These are phyloP conservation scores for Diplodus sargus DNA, from an alignment of 2,797 vertebrate species.

Conservation along the genomic window DNA sequence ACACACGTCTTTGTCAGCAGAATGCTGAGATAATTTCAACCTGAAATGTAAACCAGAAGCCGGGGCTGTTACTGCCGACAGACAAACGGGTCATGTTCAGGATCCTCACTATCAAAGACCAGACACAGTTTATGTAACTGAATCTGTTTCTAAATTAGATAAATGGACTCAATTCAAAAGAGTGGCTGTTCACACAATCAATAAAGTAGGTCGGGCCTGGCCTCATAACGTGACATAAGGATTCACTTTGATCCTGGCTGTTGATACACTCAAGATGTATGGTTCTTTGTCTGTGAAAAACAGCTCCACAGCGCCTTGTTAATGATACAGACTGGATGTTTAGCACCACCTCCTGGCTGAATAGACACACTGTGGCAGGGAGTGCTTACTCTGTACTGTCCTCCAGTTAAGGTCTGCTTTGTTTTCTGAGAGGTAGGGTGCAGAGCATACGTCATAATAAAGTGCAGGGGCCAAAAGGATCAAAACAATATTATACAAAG, in stretches of 20 bases:
- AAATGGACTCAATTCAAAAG: slow-evolving; percentile 24
- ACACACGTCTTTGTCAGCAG: slow-evolving; percentile 60
- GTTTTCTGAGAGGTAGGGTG: neutral
- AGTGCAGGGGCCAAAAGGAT: neutral
- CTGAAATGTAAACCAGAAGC: slow-evolving; percentile 47
- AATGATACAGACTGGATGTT: slow-evolving; percentile 29
- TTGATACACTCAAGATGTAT: slow-evolving; percentile 29
- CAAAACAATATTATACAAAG: too few species aligned
- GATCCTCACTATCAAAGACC: slow-evolving; percentile 16
- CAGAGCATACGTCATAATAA: neutral
- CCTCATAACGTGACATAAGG: slow-evolving; percentile 31
- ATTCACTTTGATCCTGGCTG: slow-evolving; percentile 40
- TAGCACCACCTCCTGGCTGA: slow-evolving; percentile 69
- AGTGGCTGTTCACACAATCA: slow-evolving; percentile 14
- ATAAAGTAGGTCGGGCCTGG: slow-evolving; percentile 22
- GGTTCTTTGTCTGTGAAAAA: slow-evolving; percentile 72
- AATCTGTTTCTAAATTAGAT: slow-evolving; percentile 12
- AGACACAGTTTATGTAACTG: slow-evolving; percentile 29
- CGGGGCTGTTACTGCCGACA: neutral
- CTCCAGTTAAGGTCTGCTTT: too few species aligned
- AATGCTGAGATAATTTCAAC: slow-evolving; percentile 31
- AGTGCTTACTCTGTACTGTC: neutral
- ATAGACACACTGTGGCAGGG: neutral
- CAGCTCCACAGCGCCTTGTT: neutral
- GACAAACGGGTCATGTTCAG: slow-evolving; percentile 7